A percentile compares a stretch with the other conserved stretches of the same genome.
These are phyloP conservation scores for Spinus pinus DNA, from an alignment of 2,797 vertebrate genomes.

Conservation along the genomic window DNA sequence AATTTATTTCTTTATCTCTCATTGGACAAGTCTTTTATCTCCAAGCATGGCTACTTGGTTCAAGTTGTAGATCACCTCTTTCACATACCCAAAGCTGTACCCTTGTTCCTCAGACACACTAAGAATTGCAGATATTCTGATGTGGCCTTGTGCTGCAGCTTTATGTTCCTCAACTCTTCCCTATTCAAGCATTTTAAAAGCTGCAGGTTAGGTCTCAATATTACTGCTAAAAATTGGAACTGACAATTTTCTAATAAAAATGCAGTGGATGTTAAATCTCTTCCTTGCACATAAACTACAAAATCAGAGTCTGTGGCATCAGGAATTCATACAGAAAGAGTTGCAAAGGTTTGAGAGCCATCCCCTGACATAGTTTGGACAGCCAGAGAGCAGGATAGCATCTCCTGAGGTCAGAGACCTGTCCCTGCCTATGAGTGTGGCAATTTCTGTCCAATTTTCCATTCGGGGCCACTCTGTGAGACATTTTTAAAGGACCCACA, in stretches of 20 bases:
- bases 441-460: neutral
- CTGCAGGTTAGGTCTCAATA: neutral
- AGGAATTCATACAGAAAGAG: neutral
- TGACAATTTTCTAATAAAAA: slow-evolving; percentile 8
- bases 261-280: neutral
- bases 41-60: neutral
- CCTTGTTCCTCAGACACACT: neutral
- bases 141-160: neutral
- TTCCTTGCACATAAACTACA: neutral
- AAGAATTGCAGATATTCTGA: neutral
- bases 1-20: neutral
- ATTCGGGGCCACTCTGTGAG: neutral
- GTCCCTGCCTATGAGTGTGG: rapidly evolving
- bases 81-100: neutral
- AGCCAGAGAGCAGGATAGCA: neutral
- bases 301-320: neutral
- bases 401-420: neutral
- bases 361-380: neutral
- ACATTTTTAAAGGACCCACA: neutral
- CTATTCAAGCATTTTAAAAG: neutral
- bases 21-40: neutral
- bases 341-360: neutral
- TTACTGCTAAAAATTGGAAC: neutral
- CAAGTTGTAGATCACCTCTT: neutral
- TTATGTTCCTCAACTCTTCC: neutral